Base-by-base conservation (phyloP, 1,140 invertebrate genomes). In the Sycophaga agraensis region DNA sequence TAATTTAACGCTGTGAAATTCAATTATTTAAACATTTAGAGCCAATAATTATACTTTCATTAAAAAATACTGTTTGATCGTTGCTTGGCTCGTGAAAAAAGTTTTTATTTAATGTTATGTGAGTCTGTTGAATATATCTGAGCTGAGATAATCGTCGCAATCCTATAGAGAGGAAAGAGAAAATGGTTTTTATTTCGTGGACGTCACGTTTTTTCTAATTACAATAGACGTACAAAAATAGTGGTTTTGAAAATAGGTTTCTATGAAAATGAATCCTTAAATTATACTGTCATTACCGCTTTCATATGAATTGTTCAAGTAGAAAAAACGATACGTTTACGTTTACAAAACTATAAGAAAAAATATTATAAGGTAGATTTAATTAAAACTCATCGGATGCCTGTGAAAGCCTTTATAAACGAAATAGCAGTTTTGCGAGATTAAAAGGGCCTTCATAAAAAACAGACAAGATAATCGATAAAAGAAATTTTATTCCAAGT, bases 161-260 rank as follows among this genome's bases (percentile, higher is more conserved):
- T 57, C 46, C 46, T 49, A 56, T 43, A 43, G 22, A 53, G 24
- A 17, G 28, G 35, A 42, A 46, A 9, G 45, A 40, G 55, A 56
- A 40, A 21, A 42, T 61, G 21, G 34, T 62, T 62, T 43, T 50
- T 35, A 21, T 37, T 56, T 31, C 59, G 46, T 62, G 56, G 35
- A 56, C 35, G 53, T 62, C 45, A 35, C 45, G 59, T 62, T 57
- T 61, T 63, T 63, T 46, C 61, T 63, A 58, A 49, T 45, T n/a
- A 28, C 48, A 63, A 57, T 63, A 48, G 45, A 63, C 40, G 54
- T 63, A 58, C 48, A 58, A 63, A 37, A 51, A 35, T 50, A 55
- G 19, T 26, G 37, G 51, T 31, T 6, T 56, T 50, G 40, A 17
- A 46, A 56, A 35, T 21, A 56, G 50, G 42, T 34, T 54, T 19